Percentiles rank a stretch among this genome's conserved stretches.
Evolutionary conservation across 92 coral and sea anemone genomes (phyloP).

Genomic region (Actinernus sp.): DNA sequence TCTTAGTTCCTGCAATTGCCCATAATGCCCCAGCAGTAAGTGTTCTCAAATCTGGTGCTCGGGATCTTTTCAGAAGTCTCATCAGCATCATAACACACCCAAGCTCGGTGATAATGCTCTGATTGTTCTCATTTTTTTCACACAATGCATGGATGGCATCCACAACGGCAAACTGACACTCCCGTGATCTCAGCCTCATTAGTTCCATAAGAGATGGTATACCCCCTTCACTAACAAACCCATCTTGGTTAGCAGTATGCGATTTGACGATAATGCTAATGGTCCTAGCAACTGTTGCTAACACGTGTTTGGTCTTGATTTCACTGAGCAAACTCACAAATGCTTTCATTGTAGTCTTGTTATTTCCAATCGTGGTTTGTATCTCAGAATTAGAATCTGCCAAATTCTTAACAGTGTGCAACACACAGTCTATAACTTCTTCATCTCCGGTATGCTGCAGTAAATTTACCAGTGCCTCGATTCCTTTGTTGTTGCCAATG

Average conservation of each 20-base stretch:
- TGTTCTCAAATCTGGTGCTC: constrained; percentile 80
- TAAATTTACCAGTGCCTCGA: constrained; percentile 75
- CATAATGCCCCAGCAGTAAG: constrained; percentile 93
- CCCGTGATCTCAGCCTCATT: constrained; percentile 72
- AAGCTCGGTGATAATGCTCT: constrained; percentile 78
- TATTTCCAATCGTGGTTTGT: constrained; percentile 82
- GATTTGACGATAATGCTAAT: constrained; percentile 70
- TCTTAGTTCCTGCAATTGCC: constrained; percentile 97
- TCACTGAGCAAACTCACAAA: constrained; percentile 74
- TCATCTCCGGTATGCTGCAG: constrained; percentile 74
- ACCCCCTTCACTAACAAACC: constrained; percentile 91
- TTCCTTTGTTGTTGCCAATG: constrained; percentile 78
- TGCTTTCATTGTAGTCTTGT: constrained; percentile 74
- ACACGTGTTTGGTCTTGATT: constrained; percentile 82
- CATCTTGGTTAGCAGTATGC: constrained; percentile 88
- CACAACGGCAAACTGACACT: constrained; percentile 95
- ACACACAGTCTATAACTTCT: constrained; percentile 76
- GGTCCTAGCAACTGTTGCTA: constrained; percentile 91
- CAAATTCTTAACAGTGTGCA: constrained; percentile 71
- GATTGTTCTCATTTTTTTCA: constrained; percentile 82
- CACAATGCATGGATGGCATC: constrained; percentile 85
- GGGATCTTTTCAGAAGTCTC: constrained; percentile 84
- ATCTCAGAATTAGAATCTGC: constrained; percentile 77
- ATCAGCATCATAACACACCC: constrained; percentile 96
- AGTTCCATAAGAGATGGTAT: constrained; percentile 82